A percentile compares a stretch with the other conserved stretches of the same genome.
Conservation (phyloP, 2,888 invertebrate species). For the Apantesis nais region DNA sequence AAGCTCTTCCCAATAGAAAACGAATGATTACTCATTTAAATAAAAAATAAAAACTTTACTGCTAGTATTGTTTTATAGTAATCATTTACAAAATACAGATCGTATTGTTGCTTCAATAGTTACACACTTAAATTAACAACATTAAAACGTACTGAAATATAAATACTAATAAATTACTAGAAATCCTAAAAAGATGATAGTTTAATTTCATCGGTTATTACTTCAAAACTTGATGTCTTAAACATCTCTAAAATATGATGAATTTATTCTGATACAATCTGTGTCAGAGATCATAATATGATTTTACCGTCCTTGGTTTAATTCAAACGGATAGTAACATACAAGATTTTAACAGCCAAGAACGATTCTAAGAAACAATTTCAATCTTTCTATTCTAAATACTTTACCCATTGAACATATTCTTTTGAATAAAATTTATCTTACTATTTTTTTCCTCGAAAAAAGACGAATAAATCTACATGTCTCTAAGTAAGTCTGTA, state of each 20-base stretch:
- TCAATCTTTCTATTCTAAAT: neutral
- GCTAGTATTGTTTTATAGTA: too few relatives aligned
- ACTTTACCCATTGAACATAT: neutral
- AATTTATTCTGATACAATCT: neutral
- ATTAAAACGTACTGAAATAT: neutral
- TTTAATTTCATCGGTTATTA: neutral
- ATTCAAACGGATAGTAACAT: neutral
- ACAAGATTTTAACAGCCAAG: neutral
- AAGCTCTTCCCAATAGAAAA: too few relatives aligned
- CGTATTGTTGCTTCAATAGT: neutral
- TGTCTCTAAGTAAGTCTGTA: neutral
- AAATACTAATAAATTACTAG: too few relatives aligned
- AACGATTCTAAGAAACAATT: neutral
- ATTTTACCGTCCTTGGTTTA: neutral
- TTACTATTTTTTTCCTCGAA: neutral
- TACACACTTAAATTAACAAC: neutral
- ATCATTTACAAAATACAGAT: too few relatives aligned
- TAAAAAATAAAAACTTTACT: neutral
- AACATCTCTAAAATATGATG: neutral
- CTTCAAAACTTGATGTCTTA: neutral
- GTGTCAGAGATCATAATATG: too few relatives aligned
- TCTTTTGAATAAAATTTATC: neutral
- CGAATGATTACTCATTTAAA: too few relatives aligned
- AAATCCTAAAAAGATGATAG: too few relatives aligned
- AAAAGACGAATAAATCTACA: neutral